Evolutionary conservation across 2,888 invertebrate species (phyloP).

Genomic region (Phorcus lineatus): DNA sequence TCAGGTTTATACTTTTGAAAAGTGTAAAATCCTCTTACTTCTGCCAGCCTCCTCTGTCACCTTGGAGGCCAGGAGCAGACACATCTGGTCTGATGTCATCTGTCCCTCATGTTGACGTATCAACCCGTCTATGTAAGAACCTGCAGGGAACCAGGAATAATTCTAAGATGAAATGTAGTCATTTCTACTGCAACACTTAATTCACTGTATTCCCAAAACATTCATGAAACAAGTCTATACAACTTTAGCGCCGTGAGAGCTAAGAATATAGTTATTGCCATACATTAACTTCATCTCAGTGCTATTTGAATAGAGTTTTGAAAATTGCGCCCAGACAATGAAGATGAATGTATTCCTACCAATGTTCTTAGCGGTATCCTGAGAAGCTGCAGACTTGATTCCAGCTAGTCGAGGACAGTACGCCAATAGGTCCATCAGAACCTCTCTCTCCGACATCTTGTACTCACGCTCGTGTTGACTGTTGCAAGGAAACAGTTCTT

Average conservation of each 20-base stretch:
- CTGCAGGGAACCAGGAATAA: constrained; percentile 37
- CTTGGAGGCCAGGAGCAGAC: constrained; percentile 60
- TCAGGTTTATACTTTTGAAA: neutral
- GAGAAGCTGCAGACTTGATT: constrained; percentile 44
- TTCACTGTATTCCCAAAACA: too few relatives aligned
- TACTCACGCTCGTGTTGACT: constrained; percentile 70
- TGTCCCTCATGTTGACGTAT: constrained; percentile 59
- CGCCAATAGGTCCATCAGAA: constrained; percentile 70
- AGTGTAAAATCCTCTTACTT: constrained; percentile 29
- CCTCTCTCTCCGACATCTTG: constrained; percentile 61
- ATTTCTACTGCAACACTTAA: too few relatives aligned
- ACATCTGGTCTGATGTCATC: constrained; percentile 63
- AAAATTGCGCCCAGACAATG: neutral
- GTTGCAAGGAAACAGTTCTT: constrained; percentile 30
- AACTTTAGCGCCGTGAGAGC: too few relatives aligned
- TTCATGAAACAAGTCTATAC: too few relatives aligned
- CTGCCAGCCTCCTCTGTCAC: constrained; percentile 53
- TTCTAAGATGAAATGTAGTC: too few relatives aligned
- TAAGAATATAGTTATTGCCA: too few relatives aligned
- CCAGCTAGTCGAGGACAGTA: constrained; percentile 69
- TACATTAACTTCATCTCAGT: too few relatives aligned
- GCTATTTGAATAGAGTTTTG: too few relatives aligned
- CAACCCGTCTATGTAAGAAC: constrained; percentile 57
- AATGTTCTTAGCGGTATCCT: constrained; percentile 48
- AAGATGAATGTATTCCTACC: constrained; percentile 48